Base-by-base conservation (phyloP, 2,888 invertebrate genomes). In the Chalcis sispes region DNA sequence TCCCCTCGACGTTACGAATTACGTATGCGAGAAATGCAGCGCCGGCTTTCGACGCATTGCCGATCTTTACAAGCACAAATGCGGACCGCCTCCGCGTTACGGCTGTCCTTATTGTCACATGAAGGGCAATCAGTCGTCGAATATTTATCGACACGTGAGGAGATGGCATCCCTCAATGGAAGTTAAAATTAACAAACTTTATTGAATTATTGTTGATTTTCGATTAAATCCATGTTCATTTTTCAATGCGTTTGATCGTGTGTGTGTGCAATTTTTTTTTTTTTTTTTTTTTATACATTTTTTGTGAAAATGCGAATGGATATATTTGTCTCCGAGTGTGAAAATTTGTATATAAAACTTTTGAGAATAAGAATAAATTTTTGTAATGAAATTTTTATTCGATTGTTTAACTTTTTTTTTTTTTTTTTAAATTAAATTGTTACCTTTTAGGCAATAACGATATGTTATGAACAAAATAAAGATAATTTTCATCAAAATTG, bases 101-200 rank as follows among this genome's bases (percentile, higher is more conserved):
- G 87, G 85, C 50, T 90, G 90, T 82, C 88, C 88, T 1, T 87
- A 88, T 79, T 90, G 90, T 80, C 84, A 83, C 72, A 87, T 88
- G 78, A 88, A 86, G 80, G 88, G 89, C 74, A 88, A 89, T 78
- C 88, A 87, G 4, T 88, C 87, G 8, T 88, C 88, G 25, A 88
- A 88, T 78, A 85, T 88, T 78, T 88, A 88, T 75, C 83, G 87
- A 64, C 89, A 88, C 78, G 85, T 88, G n/a, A 82, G 88, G 72
- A 81, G 88, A 13, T 88, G 88, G 88, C 88, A 89, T 78, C 86
- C 87, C 0, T 81, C 82, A n/a, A 59, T 84, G 59, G 84, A 84
- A 0, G 85, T 87, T 50, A 81, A 23, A 1, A 46, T 76, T 54
- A 86, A 84, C 46, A 54, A 67, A 20, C 36, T 72, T 2, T 72